Base-by-base conservation (phyloP, 2,113 vertebrate genomes). In the Gymnorhina tibicen region DNA sequence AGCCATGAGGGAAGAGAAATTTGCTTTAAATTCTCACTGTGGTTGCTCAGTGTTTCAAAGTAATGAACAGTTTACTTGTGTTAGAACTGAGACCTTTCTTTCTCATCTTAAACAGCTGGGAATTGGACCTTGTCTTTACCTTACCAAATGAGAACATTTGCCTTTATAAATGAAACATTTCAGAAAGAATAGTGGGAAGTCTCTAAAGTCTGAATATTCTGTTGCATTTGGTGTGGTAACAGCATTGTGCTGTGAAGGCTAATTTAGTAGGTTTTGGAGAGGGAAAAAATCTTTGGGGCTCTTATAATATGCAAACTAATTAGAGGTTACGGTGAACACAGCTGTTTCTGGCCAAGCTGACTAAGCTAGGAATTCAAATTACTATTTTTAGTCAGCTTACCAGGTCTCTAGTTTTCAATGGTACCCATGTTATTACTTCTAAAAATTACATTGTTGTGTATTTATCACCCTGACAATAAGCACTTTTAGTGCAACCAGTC, bases 341-440 rank as follows among this genome's bases (percentile, higher is more conserved):
- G 94, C 95, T 95, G 92, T 88, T 96, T 96, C 82, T 91, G 85
- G 77, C 94, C 94, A 96, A 97, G 81, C 74, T 89, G 86, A 69
- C 73, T 62, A 78, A 87, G 73, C 85, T 69, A 78, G 91, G 94
- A 91, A 95, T 95, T 93, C 70, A 91, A 91, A 91, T 96, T 32
- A 68, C 94, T 96, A 89, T 97, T 95, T 92, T 96, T 91, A 95
- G 67, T 62, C n/a, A 58, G 68, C 42, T 85, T 87, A 46, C 63
- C 69, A 62, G 33, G 64, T 87, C 85, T 69, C 39, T 78, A 53
- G 74, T 89, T 93, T 73, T 96, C 74, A 91, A n/a, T 85, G 53
- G 56, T 82, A 50, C 46, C 74, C 55, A 24, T 78, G 23, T 69
- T 78, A 62, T 69, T 87, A 46, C 24, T 62, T 78, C 64, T 53